These are phyloP conservation scores for Perdita meconis DNA, from an alignment of 2,888 invertebrate species.

Conservation along the genomic window DNA sequence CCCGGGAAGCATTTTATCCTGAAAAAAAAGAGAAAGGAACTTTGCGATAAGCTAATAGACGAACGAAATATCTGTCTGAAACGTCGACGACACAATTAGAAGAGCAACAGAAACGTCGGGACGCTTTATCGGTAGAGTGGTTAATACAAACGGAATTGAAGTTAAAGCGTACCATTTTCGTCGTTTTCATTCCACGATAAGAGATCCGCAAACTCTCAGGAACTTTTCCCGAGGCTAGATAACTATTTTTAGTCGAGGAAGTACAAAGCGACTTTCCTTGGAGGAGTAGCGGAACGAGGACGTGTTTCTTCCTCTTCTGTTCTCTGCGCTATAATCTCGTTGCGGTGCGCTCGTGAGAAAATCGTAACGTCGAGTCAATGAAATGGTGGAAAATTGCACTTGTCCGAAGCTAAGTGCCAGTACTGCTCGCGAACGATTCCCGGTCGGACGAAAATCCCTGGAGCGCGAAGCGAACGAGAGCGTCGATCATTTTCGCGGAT, in stretches of 20 bases:
- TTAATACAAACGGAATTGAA: slow-evolving; percentile 9
- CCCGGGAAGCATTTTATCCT: too few species aligned
- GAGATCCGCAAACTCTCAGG: slow-evolving; percentile 18
- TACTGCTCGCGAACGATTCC: slow-evolving; percentile 21
- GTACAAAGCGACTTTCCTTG: slow-evolving; percentile 34
- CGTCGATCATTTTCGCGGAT: slow-evolving; percentile 51
- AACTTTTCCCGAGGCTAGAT: slow-evolving; percentile 20
- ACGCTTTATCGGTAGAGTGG: neutral
- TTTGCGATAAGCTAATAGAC: too few species aligned
- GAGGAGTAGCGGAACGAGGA: slow-evolving; percentile 16
- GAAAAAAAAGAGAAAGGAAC: too few species aligned
- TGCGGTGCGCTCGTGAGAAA: neutral
- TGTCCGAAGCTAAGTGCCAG: slow-evolving; percentile 38
- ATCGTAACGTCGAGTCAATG: slow-evolving; percentile 27
- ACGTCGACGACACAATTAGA: neutral
- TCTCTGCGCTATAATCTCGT: slow-evolving; percentile 15
- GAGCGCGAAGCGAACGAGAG: slow-evolving; percentile 25
- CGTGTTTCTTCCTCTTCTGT: neutral
- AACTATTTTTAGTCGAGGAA: slow-evolving; percentile 18
- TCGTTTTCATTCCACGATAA: slow-evolving; percentile 27
- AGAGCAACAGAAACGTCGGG: neutral
- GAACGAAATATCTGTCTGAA: too few species aligned
- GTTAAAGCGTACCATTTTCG: slow-evolving; percentile 4
- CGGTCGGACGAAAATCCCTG: slow-evolving; percentile 3
- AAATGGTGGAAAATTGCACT: slow-evolving; percentile 48